Conservation (phyloP, 2,888 invertebrate species). For the Drosophila tanythrix region DNA sequence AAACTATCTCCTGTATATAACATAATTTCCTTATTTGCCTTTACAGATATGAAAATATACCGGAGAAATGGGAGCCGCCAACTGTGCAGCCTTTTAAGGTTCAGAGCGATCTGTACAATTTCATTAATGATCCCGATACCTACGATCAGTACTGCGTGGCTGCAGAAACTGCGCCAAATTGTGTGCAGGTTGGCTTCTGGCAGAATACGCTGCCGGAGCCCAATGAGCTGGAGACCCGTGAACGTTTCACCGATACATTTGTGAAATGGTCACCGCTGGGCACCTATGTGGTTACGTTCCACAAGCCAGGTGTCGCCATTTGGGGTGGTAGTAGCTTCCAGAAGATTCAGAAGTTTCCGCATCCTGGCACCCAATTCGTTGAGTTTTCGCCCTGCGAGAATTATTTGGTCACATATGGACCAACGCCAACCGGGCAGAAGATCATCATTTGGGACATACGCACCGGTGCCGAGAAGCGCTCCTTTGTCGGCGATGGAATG, state of each 20-base stretch:
- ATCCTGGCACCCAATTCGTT: slow-evolving; percentile 95
- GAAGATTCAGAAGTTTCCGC: slow-evolving; percentile 96
- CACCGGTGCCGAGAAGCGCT: slow-evolving; percentile 96
- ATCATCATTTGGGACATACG: slow-evolving; percentile 98
- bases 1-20: neutral
- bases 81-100: slow-evolving; percentile 95
- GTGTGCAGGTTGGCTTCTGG: slow-evolving; percentile 93
- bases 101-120: slow-evolving; percentile 96
- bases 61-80: slow-evolving; percentile 97
- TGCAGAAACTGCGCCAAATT: slow-evolving; percentile 91
- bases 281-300: slow-evolving; percentile 98
- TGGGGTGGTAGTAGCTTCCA: slow-evolving; percentile 98
- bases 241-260: slow-evolving; percentile 97
- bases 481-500: slow-evolving; percentile 94
- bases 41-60: slow-evolving; percentile 92
- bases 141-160: slow-evolving; percentile 98
- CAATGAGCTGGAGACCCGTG: slow-evolving; percentile 91
- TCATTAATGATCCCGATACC: slow-evolving; percentile 96
- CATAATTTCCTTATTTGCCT: neutral
- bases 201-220: slow-evolving; percentile 96
- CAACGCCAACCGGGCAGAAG: slow-evolving; percentile 91
- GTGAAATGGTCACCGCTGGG: slow-evolving; percentile 99
- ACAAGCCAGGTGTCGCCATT: slow-evolving; percentile 96
- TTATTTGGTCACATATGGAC: slow-evolving; percentile 97
- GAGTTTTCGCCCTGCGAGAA: slow-evolving; percentile 99